Percentiles rank a stretch among this genome's conserved stretches.
Evolutionary conservation across 2,888 invertebrate species (phyloP).

Genomic region (Catonia carolina): DNA sequence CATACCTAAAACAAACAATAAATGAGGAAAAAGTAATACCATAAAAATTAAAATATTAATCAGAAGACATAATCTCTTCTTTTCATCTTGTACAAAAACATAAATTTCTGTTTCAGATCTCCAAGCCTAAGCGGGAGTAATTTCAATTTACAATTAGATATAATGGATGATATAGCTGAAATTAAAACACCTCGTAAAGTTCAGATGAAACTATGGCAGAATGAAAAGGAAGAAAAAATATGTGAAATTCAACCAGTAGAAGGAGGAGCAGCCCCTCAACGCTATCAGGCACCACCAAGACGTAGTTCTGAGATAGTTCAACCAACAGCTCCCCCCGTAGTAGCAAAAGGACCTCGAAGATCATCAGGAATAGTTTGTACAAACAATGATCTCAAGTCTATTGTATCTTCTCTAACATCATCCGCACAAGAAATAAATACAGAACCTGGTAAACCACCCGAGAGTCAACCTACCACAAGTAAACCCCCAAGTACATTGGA

Average conservation of each 20-base stretch:
- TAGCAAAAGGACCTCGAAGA: conserved; percentile 39
- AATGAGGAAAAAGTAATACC: no score
- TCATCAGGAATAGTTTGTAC: conserved; percentile 64
- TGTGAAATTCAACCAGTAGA: conserved; percentile 77
- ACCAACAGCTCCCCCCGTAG: conserved; percentile 41
- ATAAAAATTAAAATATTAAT: no score
- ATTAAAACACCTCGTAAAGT: conserved; percentile 61
- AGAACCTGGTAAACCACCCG: conserved; percentile 2
- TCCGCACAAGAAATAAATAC: conserved; percentile 65
- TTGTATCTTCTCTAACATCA: conserved; percentile 70
- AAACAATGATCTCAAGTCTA: conserved; percentile 71
- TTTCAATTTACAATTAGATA: conserved; percentile 76
- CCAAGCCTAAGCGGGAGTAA: conserved; percentile 68
- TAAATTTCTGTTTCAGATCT: conserved; percentile 21
- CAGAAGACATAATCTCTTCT: no score
- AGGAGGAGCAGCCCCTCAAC: conserved; percentile 43
- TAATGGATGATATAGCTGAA: conserved; percentile 78
- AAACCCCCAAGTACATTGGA: conserved; percentile 35
- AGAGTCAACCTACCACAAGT: not conserved
- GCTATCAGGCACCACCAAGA: conserved; percentile 39
- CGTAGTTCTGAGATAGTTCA: conserved; percentile 68
- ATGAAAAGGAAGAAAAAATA: conserved; percentile 65
- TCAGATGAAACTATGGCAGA: conserved; percentile 73
- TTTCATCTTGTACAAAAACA: no score
- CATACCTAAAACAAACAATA: no score